Evolutionary conservation across 2,797 vertebrate genomes (phyloP).

Genomic region (Cygnus olor): DNA sequence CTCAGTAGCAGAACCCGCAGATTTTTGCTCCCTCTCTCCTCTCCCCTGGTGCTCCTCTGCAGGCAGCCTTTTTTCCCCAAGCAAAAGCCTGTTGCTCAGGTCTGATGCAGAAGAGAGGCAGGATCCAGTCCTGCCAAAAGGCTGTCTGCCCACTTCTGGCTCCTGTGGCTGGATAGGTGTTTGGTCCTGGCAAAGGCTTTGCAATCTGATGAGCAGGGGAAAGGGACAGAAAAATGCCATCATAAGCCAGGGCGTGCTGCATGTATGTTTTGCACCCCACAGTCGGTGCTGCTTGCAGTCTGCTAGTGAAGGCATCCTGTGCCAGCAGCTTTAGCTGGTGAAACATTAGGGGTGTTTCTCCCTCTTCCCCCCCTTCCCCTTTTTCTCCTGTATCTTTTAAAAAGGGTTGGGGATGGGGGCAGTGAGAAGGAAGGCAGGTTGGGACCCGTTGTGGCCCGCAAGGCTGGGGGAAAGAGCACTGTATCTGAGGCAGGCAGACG

Average conservation of each 20-base stretch:
- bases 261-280: fast-evolving
- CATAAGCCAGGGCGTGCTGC: neutral
- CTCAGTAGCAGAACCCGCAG: neutral
- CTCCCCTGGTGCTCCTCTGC: neutral
- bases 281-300: neutral
- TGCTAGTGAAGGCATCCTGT: neutral
- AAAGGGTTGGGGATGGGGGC: neutral
- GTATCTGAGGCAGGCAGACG: fast-evolving
- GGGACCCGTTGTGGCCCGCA: neutral
- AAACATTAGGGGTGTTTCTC: neutral
- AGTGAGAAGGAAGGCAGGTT: neutral
- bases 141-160: fast-evolving
- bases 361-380: neutral
- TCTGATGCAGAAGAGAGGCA: neutral
- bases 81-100: neutral
- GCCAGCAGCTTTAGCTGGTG: neutral
- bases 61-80: neutral
- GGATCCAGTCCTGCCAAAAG: neutral
- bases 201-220: neutral
- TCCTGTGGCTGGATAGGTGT: neutral
- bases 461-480: neutral
- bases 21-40: neutral
- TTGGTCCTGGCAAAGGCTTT: neutral
- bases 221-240: neutral
- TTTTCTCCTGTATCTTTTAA: neutral